These are phyloP conservation scores for Exephanes ischioxanthus DNA, from an alignment of 2,888 invertebrate species.

Conservation along the genomic window DNA sequence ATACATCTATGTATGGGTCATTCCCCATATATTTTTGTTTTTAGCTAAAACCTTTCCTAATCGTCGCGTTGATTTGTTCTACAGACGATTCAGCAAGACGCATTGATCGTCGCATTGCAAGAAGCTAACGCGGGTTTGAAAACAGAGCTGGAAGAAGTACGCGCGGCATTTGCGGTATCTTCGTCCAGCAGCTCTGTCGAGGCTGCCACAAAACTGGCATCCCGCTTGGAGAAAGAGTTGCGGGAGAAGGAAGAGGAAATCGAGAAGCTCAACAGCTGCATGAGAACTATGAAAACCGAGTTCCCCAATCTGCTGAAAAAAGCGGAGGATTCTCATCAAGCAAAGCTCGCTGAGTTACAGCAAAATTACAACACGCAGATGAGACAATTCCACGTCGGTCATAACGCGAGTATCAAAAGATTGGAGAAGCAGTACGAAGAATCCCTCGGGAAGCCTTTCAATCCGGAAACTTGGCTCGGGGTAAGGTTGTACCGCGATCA, in stretches of 20 bases:
- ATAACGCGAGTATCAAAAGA: conserved; percentile 75
- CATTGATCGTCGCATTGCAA: conserved; percentile 27
- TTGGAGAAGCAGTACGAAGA: conserved; percentile 75
- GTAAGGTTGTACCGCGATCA: conserved; percentile 52
- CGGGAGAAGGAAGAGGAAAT: conserved; percentile 69
- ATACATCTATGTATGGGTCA: no score
- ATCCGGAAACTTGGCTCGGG: conserved; percentile 73
- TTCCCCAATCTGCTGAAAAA: conserved; percentile 62
- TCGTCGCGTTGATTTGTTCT: background rate
- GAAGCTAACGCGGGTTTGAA: conserved; percentile 54
- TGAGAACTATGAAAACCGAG: conserved; percentile 62
- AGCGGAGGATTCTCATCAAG: conserved; percentile 62
- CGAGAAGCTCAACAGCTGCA: conserved; percentile 54
- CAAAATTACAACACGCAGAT: conserved; percentile 73
- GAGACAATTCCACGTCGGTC: conserved; percentile 71
- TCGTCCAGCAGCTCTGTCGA: conserved; percentile 14
- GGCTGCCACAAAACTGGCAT: conserved; percentile 26
- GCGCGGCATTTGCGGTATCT: conserved; percentile 59
- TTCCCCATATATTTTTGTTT: no score
- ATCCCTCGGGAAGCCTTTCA: conserved; percentile 68
- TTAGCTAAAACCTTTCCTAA: no score
- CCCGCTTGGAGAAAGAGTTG: conserved; percentile 68
- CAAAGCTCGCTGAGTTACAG: conserved; percentile 72
- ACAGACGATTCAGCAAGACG: conserved; percentile 35
- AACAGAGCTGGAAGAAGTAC: conserved; percentile 64